phyloP scores from a whole-genome alignment of 2,888 invertebrate genomes.

The Tetragonula carbonaria region DNA sequence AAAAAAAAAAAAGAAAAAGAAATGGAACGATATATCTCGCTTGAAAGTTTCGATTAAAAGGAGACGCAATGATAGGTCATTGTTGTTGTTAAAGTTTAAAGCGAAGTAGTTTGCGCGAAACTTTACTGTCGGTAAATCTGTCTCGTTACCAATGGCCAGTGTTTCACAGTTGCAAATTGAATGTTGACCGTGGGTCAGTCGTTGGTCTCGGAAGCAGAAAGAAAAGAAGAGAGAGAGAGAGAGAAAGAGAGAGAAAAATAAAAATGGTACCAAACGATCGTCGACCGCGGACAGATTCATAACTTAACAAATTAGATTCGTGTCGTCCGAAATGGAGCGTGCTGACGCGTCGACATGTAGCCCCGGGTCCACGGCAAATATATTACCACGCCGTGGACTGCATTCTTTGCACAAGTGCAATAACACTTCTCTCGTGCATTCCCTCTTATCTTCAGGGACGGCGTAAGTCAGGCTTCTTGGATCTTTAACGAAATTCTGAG shows the following conservation, averaged over 20 bases:
- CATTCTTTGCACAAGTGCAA: constrained; percentile 72
- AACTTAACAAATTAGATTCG: constrained; percentile 72
- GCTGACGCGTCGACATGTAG: constrained; percentile 63
- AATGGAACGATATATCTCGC: background rate
- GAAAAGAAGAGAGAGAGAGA: background rate
- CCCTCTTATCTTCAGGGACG: background rate
- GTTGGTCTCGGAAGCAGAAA: background rate
- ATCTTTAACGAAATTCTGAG: background rate
- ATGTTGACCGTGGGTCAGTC: constrained; percentile 45
- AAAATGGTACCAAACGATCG: constrained; percentile 48
- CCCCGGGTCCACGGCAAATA: constrained; percentile 60
- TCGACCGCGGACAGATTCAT: constrained; percentile 62
- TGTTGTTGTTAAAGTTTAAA: background rate
- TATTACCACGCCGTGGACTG: constrained; percentile 68
- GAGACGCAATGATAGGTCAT: background rate
- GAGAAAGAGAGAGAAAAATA: background rate
- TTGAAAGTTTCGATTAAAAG: background rate
- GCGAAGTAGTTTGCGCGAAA: constrained; percentile 4
- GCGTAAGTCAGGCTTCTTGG: background rate
- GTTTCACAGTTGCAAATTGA: constrained; percentile 70
- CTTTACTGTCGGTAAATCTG: constrained; percentile 45
- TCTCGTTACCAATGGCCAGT: constrained; percentile 52
- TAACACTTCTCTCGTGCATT: constrained; percentile 60
- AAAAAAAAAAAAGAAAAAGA: too few relatives aligned
- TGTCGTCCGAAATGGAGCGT: constrained; percentile 48